Conservation (phyloP, 1,140 invertebrate genomes). For the Pachypsylla venusta region DNA sequence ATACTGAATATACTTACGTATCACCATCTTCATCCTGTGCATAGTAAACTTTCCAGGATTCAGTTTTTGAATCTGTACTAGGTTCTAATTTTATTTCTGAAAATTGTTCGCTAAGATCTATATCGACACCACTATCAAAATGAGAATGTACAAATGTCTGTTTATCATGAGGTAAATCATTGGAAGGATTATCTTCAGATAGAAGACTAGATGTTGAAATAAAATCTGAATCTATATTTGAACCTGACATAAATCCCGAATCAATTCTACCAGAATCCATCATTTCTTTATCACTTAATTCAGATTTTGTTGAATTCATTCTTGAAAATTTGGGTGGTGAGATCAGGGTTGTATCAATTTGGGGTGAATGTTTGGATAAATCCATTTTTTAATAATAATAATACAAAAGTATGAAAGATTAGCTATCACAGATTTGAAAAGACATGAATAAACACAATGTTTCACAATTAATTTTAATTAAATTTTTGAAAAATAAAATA, state of each 20-base stretch:
- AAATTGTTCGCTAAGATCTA: constrained; percentile 35
- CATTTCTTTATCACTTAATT: constrained; percentile 23
- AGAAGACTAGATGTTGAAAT: constrained; percentile 15
- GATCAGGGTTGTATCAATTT: no score
- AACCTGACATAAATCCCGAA: constrained; percentile 39
- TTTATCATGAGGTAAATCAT: constrained; percentile 16
- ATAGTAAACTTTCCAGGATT: constrained; percentile 40
- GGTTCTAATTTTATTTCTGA: constrained; percentile 35
- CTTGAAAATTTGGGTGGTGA: neutral
- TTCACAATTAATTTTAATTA: no score
- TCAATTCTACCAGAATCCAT: constrained; percentile 32
- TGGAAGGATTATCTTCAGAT: constrained; percentile 20
- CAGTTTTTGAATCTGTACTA: constrained; percentile 18
- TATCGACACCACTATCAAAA: constrained; percentile 36
- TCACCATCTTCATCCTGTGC: constrained; percentile 51
- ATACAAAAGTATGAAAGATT: no score
- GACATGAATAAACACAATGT: no score
- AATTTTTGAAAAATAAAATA: no score
- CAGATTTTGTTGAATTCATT: constrained; percentile 3
- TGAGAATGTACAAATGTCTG: constrained; percentile 2
- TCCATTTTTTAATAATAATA: no score
- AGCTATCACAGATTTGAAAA: no score
- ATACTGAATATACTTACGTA: constrained; percentile 40
- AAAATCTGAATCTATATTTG: constrained; percentile 28
- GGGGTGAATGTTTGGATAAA: no score